Evolutionary conservation across 2,797 vertebrate species (phyloP), one percentile per base, ranked within the genome.

Genomic region (Falco rusticolus): DNA sequence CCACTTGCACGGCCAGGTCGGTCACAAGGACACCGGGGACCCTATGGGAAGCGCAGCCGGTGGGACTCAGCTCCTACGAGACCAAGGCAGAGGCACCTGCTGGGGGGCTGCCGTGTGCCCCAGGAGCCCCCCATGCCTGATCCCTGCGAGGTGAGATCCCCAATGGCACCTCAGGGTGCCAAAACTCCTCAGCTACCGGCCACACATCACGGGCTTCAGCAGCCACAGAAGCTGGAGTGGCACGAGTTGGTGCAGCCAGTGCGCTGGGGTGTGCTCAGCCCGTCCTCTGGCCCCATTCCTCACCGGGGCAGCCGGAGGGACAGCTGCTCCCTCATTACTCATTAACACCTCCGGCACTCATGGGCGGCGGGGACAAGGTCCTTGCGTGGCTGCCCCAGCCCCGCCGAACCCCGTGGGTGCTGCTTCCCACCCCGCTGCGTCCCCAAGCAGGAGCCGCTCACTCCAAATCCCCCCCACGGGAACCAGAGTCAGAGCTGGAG

Each of bases 181-280:
- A 4, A 63, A 87, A 16, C 34, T 5, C 45, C 2, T 5, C 0
- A 0, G 19, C n/a, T 33, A 5, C 50, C 4, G 0, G n/a, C 57
- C 2, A 5, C 0, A 28, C 41, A 5, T 17, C 33, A 1, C 3
- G 1, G 0, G 2, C 50, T 22, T 1, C 68, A 63, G 77, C n/a
- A 20, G 51, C 41, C 3, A 0, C 70, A 2, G 9, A 1, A 37
- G 54, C 37, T 79, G 0, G 76, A 84, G 6, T 2, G 3, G 60
- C 53, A 15, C 0, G 0, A n/a, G 11, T 29, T 1, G 1, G 51
- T 0, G 16, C 74, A n/a, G 53, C 37, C 2, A 1, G 3, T 0
- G 7, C 29, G 3, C 13, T 1, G 78, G 66, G 33, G 33, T 11
- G 69, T 11, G 70, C 84, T 61, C 37, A 1, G 63, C 5, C 45